Conservation (phyloP, 2,797 vertebrate genomes). For the Leontocebus nigricollis region DNA sequence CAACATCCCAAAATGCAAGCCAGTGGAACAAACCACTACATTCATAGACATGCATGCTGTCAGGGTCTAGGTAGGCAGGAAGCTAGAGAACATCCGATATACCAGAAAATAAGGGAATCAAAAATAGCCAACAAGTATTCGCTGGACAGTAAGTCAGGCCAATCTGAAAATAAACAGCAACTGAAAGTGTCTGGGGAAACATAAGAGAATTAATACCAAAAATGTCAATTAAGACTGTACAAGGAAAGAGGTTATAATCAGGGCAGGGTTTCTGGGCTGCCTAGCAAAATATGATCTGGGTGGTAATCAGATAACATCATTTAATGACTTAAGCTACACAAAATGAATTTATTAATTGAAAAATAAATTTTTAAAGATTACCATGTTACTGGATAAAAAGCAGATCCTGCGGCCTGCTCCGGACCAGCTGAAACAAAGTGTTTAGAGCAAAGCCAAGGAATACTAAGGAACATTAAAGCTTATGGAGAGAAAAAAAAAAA, state of each 20-base stretch:
- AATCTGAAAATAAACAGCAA: neutral
- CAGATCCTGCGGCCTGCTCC: neutral
- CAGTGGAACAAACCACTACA: neutral
- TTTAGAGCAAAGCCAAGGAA: neutral
- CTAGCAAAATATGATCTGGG: neutral
- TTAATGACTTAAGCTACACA: neutral
- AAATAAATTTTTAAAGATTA: slow-evolving; percentile 31
- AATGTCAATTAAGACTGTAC: neutral
- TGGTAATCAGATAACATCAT: neutral
- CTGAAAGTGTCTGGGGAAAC: neutral
- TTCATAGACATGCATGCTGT: neutral
- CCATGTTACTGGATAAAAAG: slow-evolving; percentile 3
- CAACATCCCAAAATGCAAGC: neutral
- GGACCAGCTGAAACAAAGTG: neutral
- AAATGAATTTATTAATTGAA: slow-evolving; percentile 42
- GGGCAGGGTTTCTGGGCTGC: neutral
- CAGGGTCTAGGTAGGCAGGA: neutral
- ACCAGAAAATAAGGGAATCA: neutral
- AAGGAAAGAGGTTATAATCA: neutral
- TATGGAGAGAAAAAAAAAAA: neutral
- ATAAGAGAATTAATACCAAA: neutral
- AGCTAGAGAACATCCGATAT: neutral
- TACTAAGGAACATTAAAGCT: neutral
- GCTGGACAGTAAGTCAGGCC: neutral
- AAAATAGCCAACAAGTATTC: neutral